Evolutionary conservation across 2,797 vertebrate genomes (phyloP).

Genomic region (Cirrhinus molitorella): DNA sequence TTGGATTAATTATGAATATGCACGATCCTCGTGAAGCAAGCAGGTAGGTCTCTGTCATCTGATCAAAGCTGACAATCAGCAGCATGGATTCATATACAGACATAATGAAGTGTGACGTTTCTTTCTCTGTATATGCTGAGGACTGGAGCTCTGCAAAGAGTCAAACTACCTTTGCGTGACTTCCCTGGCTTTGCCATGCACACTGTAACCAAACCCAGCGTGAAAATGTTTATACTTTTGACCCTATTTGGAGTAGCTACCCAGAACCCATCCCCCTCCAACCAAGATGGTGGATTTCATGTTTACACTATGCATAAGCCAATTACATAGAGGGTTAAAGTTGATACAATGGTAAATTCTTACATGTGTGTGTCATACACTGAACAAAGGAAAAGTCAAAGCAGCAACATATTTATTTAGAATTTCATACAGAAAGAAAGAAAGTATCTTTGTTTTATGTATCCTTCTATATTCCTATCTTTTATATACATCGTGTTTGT

Average conservation of each 20-base stretch:
- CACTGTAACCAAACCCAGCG: conserved; percentile 76
- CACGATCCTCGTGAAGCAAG: not conserved
- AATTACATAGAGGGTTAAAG: conserved; percentile 79
- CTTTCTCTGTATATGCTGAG: conserved; percentile 67
- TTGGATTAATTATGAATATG: conserved; percentile 2
- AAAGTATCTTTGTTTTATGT: not conserved
- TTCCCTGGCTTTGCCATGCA: conserved; percentile 74
- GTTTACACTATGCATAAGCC: conserved; percentile 83
- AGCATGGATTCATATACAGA: conserved; percentile 21
- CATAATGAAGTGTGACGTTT: conserved; percentile 43
- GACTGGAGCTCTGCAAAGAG: conserved; percentile 65
- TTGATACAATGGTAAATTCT: conserved; percentile 66
- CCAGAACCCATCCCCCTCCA: conserved; percentile 72
- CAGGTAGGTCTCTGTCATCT: conserved; percentile 48
- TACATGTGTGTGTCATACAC: conserved; percentile 68
- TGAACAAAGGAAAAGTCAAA: conserved; percentile 75
- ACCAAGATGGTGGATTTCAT: conserved; percentile 78
- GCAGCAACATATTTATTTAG: conserved; percentile 78
- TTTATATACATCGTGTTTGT: too few species aligned
- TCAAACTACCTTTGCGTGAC: conserved; percentile 79
- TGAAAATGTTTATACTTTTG: conserved; percentile 81
- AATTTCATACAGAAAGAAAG: conserved; percentile 27
- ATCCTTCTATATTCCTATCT: too few species aligned
- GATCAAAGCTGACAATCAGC: conserved; percentile 40
- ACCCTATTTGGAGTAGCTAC: conserved; percentile 76